Conservation (phyloP, 2,113 vertebrate species). For the Struthidea cinerea region DNA sequence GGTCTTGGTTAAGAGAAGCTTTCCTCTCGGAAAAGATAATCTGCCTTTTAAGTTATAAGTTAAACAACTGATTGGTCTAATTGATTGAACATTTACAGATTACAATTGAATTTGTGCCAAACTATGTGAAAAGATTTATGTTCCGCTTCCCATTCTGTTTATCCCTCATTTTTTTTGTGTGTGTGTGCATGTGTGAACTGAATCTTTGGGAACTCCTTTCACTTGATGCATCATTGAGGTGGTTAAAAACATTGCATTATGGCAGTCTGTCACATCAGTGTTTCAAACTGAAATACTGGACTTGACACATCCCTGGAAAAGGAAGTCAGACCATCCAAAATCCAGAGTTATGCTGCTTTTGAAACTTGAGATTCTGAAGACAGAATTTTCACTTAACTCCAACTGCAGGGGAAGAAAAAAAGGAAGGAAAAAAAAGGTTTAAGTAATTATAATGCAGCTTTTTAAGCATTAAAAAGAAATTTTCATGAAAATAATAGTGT, state of each 20-base stretch:
- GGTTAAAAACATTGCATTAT: constrained; percentile 46
- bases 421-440: background rate
- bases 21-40: constrained; percentile 35
- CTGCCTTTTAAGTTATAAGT: constrained; percentile 45
- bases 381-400: constrained; percentile 9
- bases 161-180: background rate
- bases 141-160: constrained; percentile 41
- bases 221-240: constrained; percentile 32
- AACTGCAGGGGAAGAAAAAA: accelerated
- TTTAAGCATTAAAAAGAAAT: background rate
- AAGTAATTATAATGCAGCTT: background rate
- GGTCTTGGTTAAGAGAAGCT: background rate
- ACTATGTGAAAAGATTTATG: constrained; percentile 50
- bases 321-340: background rate
- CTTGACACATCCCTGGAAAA: constrained; percentile 45
- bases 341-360: constrained; percentile 22
- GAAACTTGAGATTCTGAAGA: constrained; percentile 23
- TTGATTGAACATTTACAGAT: constrained; percentile 63
- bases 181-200: constrained; percentile 35
- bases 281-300: constrained; percentile 44
- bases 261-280: constrained; percentile 59
- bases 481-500: background rate
- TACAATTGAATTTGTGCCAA: constrained; percentile 60
- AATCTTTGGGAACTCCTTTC: constrained; percentile 53
- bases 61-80: constrained; percentile 37